A percentile compares a stretch with the other conserved stretches of the same genome.
phyloP scores from a whole-genome alignment of 2,113 vertebrate species.

The Oophaga pumilio region DNA sequence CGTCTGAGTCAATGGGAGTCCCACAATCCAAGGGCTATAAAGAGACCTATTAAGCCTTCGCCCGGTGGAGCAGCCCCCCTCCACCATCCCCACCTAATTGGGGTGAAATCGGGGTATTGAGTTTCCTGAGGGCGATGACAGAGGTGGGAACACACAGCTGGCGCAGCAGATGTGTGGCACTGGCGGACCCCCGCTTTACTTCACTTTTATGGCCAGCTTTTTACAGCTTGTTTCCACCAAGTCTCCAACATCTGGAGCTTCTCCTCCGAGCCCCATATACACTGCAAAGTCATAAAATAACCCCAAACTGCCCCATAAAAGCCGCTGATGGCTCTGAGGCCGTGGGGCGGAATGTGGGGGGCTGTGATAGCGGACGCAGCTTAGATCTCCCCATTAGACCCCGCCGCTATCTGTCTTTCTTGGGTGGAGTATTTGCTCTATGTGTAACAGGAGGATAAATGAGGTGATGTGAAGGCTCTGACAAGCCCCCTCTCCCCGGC shows the following conservation, averaged over 20 bases:
- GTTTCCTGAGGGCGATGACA: conserved; percentile 76
- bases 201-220: conserved; percentile 74
- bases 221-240: conserved; percentile 82
- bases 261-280: conserved; percentile 75
- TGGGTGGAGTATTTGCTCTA: background rate
- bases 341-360: conserved; percentile 6
- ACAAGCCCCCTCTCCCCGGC: background rate
- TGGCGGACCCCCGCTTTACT: conserved; percentile 66
- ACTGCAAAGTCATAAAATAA: conserved; percentile 70
- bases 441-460: conserved; percentile 34
- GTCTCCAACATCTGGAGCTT: conserved; percentile 81
- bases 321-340: conserved; percentile 1
- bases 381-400: conserved; percentile 14
- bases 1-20: background rate
- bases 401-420: background rate
- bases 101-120: conserved; percentile 79
- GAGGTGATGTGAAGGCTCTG: conserved; percentile 34
- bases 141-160: conserved; percentile 62
- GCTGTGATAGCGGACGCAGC: background rate
- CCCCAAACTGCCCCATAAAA: conserved; percentile 71
- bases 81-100: conserved; percentile 76
- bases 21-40: background rate
- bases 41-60: background rate
- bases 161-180: conserved; percentile 79
- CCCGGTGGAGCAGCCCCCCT: conserved; percentile 38